Conservation (phyloP, 2,113 vertebrate species). For the Ptilorrhoa leucosticta region DNA sequence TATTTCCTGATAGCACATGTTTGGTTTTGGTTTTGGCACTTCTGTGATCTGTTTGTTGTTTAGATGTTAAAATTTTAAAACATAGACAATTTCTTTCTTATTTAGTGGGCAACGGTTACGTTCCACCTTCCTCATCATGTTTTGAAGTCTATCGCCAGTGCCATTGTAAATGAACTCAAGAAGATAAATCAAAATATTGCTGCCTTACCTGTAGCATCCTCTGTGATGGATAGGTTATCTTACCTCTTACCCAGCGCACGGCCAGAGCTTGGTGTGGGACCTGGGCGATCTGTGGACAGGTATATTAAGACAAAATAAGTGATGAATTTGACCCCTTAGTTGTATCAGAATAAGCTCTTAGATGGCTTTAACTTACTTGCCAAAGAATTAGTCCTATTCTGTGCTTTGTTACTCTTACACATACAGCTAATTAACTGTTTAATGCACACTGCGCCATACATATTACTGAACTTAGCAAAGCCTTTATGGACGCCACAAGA, state of each 20-base stretch:
- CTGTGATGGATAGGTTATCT: slow-evolving; percentile 98
- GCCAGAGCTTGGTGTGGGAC: slow-evolving; percentile 94
- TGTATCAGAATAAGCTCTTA: neutral
- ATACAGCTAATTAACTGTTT: neutral
- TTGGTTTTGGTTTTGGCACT: neutral
- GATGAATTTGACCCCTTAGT: neutral
- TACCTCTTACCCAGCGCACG: slow-evolving; percentile 97
- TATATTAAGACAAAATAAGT: slow-evolving; percentile 47
- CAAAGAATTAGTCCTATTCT: neutral
- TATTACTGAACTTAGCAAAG: neutral
- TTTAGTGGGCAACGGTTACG: slow-evolving; percentile 96
- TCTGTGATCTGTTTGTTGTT: neutral
- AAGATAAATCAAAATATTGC: slow-evolving; percentile 99
- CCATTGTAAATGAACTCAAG: slow-evolving; percentile 97
- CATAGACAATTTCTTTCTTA: neutral
- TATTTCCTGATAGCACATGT: neutral
- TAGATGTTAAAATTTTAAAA: neutral
- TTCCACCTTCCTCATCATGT: slow-evolving; percentile 98
- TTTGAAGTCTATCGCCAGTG: slow-evolving; percentile 90
- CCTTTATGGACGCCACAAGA: neutral
- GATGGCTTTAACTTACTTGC: neutral
- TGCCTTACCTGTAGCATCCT: slow-evolving; percentile 98
- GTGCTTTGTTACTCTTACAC: neutral
- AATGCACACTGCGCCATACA: fast-evolving
- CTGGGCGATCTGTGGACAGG: slow-evolving; percentile 97